phyloP scores from a whole-genome alignment of 2,888 invertebrate genomes.

The Brachypalpus laphriformis region DNA sequence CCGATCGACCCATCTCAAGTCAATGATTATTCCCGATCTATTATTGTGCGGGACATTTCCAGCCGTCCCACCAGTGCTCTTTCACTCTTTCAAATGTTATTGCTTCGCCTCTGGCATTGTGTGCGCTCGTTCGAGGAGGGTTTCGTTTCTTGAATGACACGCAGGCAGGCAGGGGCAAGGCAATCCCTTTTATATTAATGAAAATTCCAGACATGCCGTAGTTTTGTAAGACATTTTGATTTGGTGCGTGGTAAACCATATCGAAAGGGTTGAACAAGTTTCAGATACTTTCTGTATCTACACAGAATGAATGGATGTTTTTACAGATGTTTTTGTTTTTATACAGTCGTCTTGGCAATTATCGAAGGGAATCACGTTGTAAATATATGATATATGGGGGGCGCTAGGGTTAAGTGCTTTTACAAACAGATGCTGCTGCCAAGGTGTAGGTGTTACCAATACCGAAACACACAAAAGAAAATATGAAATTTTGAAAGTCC shows the following conservation, averaged over 20 bases:
- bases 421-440: conserved; percentile 13
- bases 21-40: conserved; percentile 63
- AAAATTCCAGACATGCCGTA: conserved; percentile 73
- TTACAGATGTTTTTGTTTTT: conserved; percentile 63
- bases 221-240: conserved; percentile 71
- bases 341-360: conserved; percentile 44
- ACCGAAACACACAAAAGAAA: not conserved
- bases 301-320: conserved; percentile 11
- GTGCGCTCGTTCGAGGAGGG: not conserved
- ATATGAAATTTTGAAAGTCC: conserved; percentile 12
- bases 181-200: conserved; percentile 64
- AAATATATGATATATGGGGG: not conserved
- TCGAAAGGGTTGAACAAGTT: conserved; percentile 66
- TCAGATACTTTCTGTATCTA: conserved; percentile 29
- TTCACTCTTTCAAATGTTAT: conserved; percentile 40
- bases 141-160: conserved; percentile 31
- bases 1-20: conserved; percentile 72
- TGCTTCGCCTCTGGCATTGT: conserved; percentile 40
- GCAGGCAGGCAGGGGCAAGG: conserved; percentile 37
- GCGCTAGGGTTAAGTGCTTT: conserved; percentile 49
- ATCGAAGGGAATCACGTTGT: conserved; percentile 52
- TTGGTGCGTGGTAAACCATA: conserved; percentile 63
- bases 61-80: not conserved
- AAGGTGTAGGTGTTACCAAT: conserved; percentile 13
- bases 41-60: conserved; percentile 47